Base-by-base conservation (phyloP, 2,113 vertebrate species). In the Sula dactylatra region DNA sequence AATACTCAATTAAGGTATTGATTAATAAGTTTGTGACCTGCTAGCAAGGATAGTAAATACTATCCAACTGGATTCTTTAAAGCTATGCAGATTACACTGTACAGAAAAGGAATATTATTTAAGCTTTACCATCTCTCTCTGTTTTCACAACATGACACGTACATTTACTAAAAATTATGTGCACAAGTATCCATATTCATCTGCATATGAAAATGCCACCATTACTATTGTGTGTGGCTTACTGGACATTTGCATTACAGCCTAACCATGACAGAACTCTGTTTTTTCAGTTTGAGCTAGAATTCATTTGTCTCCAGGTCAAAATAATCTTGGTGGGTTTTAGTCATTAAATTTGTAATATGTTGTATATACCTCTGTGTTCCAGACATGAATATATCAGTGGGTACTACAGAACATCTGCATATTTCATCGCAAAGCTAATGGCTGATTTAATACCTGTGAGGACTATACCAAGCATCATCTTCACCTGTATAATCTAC, bases 341-440 rank as follows among this genome's bases (percentile, higher is more conserved):
- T 16, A 34, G 20, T 26, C 52, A 34, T 62, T n/a, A 24, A 11
- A 38, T 90, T 40, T 62, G 8, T 65, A 56, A 65, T 26, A 8
- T 25, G 10, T 38, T 50, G 12, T 58, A 9, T 58, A 4, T 45
- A 7, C 81, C 52, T 96, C 76, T 97, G n/a, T 96, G 88, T 96
- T 93, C 4, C 96, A 99, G 99, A 87, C 99, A 99, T 14, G 99
- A 99, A 93, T 99, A 99, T 25, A 99, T 99, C 97, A 99, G 99
- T 61, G 99, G 99, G 8, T 99, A 99, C 94, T 99, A 99, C 97
- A 97, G 99, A 86, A 95, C 98, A 9, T 99, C 99, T 2, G 98
- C 98, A 11, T 99, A 99, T 96, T 99, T 99, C 97, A 98, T 99
- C 95, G 98, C 97, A 32, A 99, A 99, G 96, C 90, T 99, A 31